These are phyloP conservation scores for Ephestia elutella DNA, from an alignment of 1,140 invertebrate species.

Conservation along the genomic window DNA sequence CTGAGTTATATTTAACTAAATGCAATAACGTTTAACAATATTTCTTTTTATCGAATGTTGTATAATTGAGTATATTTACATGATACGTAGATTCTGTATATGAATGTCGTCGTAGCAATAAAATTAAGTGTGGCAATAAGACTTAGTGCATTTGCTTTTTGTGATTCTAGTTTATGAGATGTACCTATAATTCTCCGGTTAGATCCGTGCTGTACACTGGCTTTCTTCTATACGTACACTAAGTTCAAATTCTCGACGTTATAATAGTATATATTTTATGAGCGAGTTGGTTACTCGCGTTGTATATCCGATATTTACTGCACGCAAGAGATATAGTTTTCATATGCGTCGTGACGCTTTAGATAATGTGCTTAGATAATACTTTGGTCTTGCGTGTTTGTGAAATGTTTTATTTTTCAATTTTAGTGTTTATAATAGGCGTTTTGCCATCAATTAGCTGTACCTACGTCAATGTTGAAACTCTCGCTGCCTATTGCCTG, in stretches of 20 bases:
- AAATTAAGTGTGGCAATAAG: conserved; percentile 70
- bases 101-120: conserved; percentile 72
- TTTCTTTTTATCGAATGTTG: conserved; percentile 68
- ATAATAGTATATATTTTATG: conserved; percentile 61
- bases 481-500: background rate
- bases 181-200: conserved; percentile 43
- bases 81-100: conserved; percentile 53
- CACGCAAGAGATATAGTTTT: conserved; percentile 1
- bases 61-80: conserved; percentile 68
- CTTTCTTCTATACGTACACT: conserved; percentile 56
- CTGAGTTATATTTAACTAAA: conserved; percentile 53
- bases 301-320: background rate
- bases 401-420: background rate
- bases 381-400: background rate
- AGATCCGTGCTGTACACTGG: conserved; percentile 60
- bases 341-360: background rate
- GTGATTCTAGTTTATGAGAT: conserved; percentile 51
- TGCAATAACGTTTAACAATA: conserved; percentile 67
- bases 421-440: background rate
- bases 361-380: conserved; percentile 1
- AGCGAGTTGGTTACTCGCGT: conserved; percentile 27
- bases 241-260: conserved; percentile 65
- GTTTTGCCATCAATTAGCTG: conserved; percentile 1
- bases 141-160: conserved; percentile 65
- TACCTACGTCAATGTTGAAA: conserved; percentile 1